phyloP scores from a whole-genome alignment of 2,888 invertebrate species.

The Drosophila peninsularis region DNA sequence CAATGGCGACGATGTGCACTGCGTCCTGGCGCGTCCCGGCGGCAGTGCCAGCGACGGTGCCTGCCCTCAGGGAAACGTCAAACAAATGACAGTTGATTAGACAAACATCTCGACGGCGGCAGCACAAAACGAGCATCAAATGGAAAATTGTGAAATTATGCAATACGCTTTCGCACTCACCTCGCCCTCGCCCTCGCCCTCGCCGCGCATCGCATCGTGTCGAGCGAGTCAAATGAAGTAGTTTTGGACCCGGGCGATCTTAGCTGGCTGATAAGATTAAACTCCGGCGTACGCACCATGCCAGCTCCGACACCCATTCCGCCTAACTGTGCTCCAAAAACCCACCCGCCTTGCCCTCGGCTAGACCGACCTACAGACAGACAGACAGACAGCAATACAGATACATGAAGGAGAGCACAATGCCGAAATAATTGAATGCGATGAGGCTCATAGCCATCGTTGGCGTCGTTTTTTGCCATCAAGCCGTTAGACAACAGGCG shows the following conservation, averaged over 20 bases:
- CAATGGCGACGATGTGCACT: conserved; percentile 65
- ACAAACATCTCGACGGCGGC: conserved; percentile 82
- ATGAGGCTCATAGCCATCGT: conserved; percentile 77
- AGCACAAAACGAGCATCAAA: conserved; percentile 81
- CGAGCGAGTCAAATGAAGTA: conserved; percentile 71
- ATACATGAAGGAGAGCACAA: conserved; percentile 61
- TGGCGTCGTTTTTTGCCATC: conserved; percentile 74
- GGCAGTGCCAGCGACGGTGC: conserved; percentile 53
- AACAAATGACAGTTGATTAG: conserved; percentile 84
- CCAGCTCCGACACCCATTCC: conserved; percentile 51
- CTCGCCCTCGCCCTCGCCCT: background rate
- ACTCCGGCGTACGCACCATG: conserved; percentile 69
- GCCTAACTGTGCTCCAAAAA: conserved; percentile 20
- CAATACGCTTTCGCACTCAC: conserved; percentile 76
- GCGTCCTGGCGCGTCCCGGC: conserved; percentile 57
- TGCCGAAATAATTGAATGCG: conserved; percentile 80
- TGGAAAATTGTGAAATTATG: conserved; percentile 84
- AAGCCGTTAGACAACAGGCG: conserved; percentile 80
- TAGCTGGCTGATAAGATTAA: conserved; percentile 73
- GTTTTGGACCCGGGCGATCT: conserved; percentile 75
- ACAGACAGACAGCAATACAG: conserved; percentile 27
- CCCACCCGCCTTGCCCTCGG: conserved; percentile 46
- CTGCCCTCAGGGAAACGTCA: conserved; percentile 82
- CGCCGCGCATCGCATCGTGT: background rate
- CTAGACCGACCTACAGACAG: conserved; percentile 7